A percentile compares a stretch with the other conserved stretches of the same genome.
Conservation (phyloP, 2,113 vertebrate genomes). For the Siniperca knerii region DNA sequence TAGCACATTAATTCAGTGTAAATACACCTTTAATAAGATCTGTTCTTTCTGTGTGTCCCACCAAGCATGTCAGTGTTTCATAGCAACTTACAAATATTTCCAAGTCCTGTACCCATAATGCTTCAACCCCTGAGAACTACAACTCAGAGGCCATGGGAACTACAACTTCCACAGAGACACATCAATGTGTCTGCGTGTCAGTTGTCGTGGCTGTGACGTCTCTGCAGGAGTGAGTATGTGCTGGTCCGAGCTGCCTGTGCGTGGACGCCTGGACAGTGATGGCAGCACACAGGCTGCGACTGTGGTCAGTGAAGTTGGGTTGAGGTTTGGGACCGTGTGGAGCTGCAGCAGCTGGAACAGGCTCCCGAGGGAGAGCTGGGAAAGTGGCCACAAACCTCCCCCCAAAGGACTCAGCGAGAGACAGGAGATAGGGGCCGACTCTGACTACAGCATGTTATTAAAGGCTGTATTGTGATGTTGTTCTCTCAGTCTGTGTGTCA, state of each 20-base stretch:
- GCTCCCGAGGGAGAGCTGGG: conserved; percentile 75
- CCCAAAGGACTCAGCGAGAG: conserved; percentile 39
- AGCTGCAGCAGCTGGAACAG: conserved; percentile 69
- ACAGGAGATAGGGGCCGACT: conserved; percentile 30
- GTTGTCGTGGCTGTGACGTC: conserved; percentile 54
- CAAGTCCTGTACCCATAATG: conserved; percentile 8
- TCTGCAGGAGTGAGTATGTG: conserved; percentile 36
- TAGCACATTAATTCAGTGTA: background rate
- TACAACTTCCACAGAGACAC: conserved; percentile 40
- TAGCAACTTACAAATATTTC: conserved; percentile 32
- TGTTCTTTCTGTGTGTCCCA: conserved; percentile 21
- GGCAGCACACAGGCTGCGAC: conserved; percentile 60
- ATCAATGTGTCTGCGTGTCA: conserved; percentile 22
- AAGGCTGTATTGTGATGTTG: conserved; percentile 59
- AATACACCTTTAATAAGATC: background rate
- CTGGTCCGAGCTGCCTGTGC: conserved; percentile 40
- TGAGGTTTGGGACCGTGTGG: conserved; percentile 51
- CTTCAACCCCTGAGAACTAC: conserved; percentile 40
- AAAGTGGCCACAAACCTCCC: conserved; percentile 69
- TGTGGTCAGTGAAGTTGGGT: conserved; percentile 39
- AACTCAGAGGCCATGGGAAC: conserved; percentile 62
- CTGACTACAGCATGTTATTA: conserved; percentile 58
- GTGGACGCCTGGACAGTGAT: conserved; percentile 63
- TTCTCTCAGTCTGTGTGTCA: conserved; percentile 42
- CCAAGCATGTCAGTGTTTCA: conserved; percentile 32